Conservation (phyloP, 2,797 vertebrate genomes). For the Etheostoma nigrum region DNA sequence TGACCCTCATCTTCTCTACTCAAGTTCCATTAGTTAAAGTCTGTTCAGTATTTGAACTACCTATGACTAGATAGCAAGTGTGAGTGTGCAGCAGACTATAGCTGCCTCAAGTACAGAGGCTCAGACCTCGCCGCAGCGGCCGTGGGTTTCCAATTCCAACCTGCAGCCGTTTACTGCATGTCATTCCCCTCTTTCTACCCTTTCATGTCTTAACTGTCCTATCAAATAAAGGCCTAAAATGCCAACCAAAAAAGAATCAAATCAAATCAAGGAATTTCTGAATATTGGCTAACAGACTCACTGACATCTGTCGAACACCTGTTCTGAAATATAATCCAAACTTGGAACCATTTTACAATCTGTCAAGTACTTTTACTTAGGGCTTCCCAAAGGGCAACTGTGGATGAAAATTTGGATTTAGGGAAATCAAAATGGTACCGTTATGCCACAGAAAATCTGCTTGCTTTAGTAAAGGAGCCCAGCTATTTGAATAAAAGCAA, state of each 20-base stretch:
- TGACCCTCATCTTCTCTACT: slow-evolving; percentile 50
- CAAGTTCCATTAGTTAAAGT: slow-evolving; percentile 32
- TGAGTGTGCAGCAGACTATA: slow-evolving; percentile 28
- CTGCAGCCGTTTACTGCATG: no score
- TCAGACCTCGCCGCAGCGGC: no score
- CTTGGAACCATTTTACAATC: slow-evolving; percentile 44
- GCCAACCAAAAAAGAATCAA: no score
- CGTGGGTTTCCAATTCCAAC: no score
- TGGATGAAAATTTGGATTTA: slow-evolving; percentile 39
- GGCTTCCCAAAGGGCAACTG: slow-evolving; percentile 2
- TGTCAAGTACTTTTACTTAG: slow-evolving; percentile 52
- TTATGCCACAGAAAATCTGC: slow-evolving; percentile 23
- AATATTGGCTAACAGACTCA: slow-evolving; percentile 27
- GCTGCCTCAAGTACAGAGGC: neutral
- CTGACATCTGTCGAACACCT: slow-evolving; percentile 35
- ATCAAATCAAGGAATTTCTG: slow-evolving; percentile 23
- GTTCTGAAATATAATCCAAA: slow-evolving; percentile 43
- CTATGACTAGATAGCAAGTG: slow-evolving; percentile 17
- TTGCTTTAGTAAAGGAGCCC: slow-evolving; percentile 2
- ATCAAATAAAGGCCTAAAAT: no score
- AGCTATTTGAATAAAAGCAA: slow-evolving; percentile 32
- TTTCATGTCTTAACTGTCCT: no score
- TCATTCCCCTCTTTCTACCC: no score
- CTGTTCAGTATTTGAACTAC: slow-evolving; percentile 41
- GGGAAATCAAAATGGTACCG: slow-evolving; percentile 27